These are phyloP conservation scores for Ichneumon xanthorius DNA, from an alignment of 2,888 invertebrate species.

Conservation along the genomic window DNA sequence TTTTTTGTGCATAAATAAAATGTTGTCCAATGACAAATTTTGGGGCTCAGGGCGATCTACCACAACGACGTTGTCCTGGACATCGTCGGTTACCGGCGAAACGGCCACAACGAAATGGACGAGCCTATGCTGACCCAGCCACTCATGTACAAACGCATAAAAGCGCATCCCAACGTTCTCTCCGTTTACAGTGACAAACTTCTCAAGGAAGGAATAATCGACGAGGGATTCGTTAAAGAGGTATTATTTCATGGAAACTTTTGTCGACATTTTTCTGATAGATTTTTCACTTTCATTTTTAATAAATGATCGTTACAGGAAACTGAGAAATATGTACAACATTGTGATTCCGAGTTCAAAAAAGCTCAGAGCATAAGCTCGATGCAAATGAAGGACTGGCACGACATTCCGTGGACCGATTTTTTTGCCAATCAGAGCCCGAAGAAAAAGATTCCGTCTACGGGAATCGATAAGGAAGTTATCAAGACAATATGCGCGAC, in stretches of 20 bases:
- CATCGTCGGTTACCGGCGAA: slow-evolving; percentile 92
- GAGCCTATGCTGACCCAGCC: slow-evolving; percentile 98
- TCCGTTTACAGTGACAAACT: slow-evolving; percentile 91
- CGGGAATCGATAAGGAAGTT: slow-evolving; percentile 89
- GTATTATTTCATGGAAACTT: slow-evolving; percentile 72
- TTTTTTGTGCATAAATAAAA: not conserved
- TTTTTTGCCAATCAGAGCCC: slow-evolving; percentile 87
- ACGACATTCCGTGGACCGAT: slow-evolving; percentile 87
- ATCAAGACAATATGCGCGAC: slow-evolving; percentile 88
- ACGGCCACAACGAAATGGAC: slow-evolving; percentile 97
- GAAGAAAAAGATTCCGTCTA: slow-evolving; percentile 87
- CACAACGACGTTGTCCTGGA: slow-evolving; percentile 95
- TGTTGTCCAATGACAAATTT: not conserved
- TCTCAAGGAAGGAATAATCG: slow-evolving; percentile 90
- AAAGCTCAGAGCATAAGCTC: slow-evolving; percentile 89
- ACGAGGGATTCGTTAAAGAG: slow-evolving; percentile 88
- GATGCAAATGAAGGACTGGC: slow-evolving; percentile 91
- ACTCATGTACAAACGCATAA: slow-evolving; percentile 96
- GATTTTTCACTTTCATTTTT: not conserved
- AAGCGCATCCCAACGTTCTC: slow-evolving; percentile 87
- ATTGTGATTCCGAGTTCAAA: slow-evolving; percentile 88
- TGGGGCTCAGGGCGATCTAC: slow-evolving; percentile 88
- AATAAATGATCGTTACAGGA: slow-evolving; percentile 69
- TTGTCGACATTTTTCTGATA: not conserved
- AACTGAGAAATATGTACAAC: slow-evolving; percentile 71